Evolutionary conservation across 2,113 vertebrate genomes (phyloP).

Genomic region (Odontesthes bonariensis): DNA sequence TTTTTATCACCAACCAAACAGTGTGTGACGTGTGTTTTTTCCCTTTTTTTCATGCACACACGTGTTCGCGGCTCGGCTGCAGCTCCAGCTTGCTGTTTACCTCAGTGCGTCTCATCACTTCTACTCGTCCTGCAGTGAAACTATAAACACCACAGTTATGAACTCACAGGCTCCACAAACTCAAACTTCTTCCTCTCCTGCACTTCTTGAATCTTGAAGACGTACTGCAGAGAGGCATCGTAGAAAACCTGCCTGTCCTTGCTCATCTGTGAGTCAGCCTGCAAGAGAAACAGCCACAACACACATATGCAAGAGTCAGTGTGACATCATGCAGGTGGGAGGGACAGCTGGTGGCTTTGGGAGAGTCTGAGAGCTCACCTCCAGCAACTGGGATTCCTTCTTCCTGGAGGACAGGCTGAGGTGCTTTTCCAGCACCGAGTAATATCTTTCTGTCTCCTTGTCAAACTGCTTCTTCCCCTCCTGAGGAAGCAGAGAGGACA

Average conservation of each 20-base stretch:
- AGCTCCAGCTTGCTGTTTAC: constrained; percentile 27
- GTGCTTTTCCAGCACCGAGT: constrained; percentile 96
- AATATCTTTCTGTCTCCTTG: constrained; percentile 98
- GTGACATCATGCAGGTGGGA: background rate
- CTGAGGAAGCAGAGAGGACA: constrained; percentile 77
- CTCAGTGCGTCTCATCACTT: constrained; percentile 11
- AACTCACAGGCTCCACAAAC: constrained; percentile 96
- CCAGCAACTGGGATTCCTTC: constrained; percentile 95
- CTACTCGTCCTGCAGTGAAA: constrained; percentile 3
- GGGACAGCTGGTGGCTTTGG: background rate
- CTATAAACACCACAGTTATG: background rate
- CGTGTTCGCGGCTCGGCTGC: constrained; percentile 13
- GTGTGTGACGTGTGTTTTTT: constrained; percentile 45
- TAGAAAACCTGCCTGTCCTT: constrained; percentile 96
- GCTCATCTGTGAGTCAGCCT: constrained; percentile 95
- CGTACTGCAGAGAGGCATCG: constrained; percentile 95
- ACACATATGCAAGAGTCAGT: background rate
- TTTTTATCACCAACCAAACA: constrained; percentile 52
- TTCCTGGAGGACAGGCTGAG: constrained; percentile 97
- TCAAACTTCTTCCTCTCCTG: constrained; percentile 99
- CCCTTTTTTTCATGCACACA: constrained; percentile 18
- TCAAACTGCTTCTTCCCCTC: constrained; percentile 99
- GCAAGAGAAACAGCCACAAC: constrained; percentile 48
- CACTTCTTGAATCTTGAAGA: constrained; percentile 99
- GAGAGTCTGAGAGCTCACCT: constrained; percentile 81